Conservation (phyloP, 2,888 invertebrate genomes). For the Nesidiocoris tenuis region DNA sequence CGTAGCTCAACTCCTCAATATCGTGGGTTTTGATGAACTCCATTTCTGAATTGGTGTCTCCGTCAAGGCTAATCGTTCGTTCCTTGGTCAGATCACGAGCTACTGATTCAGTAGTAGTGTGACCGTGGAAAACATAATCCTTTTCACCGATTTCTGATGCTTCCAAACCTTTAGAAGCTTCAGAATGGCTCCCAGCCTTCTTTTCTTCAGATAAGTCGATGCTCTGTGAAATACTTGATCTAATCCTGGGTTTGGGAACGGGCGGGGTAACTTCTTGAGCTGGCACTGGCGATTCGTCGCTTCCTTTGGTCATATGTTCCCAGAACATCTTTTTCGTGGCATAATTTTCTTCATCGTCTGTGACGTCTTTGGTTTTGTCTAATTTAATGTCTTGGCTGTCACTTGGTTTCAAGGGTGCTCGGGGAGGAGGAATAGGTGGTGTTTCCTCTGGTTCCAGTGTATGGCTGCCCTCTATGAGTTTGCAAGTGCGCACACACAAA, state of each 20-base stretch:
- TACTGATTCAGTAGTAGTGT: conserved; percentile 52
- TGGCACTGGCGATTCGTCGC: conserved; percentile 54
- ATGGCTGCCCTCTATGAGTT: conserved; percentile 49
- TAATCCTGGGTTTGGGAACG: conserved; percentile 56
- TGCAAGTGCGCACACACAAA: conserved; percentile 41
- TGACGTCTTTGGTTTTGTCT: conserved; percentile 36
- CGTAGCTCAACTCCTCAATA: conserved; percentile 48
- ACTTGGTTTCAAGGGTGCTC: conserved; percentile 44
- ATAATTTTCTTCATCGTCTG: conserved; percentile 54
- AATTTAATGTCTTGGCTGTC: conserved; percentile 40
- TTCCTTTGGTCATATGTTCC: conserved; percentile 56
- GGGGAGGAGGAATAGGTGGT: conserved; percentile 49
- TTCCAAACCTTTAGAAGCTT: conserved; percentile 49
- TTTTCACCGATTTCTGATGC: conserved; percentile 49
- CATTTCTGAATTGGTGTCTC: conserved; percentile 51
- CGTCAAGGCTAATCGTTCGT: conserved; percentile 46
- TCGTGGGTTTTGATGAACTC: conserved; percentile 50
- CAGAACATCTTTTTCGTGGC: conserved; percentile 59
- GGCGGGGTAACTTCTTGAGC: conserved; percentile 52
- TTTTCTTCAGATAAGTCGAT: conserved; percentile 30
- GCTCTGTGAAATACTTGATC: conserved; percentile 46
- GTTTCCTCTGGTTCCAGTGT: conserved; percentile 47
- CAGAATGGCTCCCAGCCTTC: conserved; percentile 48
- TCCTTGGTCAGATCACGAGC: conserved; percentile 49
- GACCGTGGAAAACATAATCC: conserved; percentile 46